These are phyloP conservation scores for Nautilus pompilius DNA, from an alignment of 1,140 invertebrate genomes.

Conservation along the genomic window DNA sequence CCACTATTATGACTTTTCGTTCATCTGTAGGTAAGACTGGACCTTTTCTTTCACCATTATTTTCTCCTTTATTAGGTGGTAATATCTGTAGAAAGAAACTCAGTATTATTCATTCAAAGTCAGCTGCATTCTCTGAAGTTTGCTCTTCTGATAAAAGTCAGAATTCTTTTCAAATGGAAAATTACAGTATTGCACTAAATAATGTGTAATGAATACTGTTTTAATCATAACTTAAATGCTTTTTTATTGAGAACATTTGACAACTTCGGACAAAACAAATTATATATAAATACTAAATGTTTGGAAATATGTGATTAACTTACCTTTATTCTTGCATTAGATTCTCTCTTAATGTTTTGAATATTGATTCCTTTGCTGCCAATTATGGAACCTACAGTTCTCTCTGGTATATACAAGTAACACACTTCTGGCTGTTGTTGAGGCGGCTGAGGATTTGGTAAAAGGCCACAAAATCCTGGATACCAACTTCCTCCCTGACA, in stretches of 20 bases:
- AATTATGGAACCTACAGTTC: conserved; percentile 94
- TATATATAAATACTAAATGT: background rate
- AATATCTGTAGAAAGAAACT: conserved; percentile 63
- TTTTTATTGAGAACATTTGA: too few relatives aligned
- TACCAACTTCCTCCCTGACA: conserved; percentile 47
- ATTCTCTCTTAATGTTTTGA: conserved; percentile 93
- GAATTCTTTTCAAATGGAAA: too few relatives aligned
- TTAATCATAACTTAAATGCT: too few relatives aligned
- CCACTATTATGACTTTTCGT: conserved; percentile 90
- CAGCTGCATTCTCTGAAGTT: too few relatives aligned
- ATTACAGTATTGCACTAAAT: too few relatives aligned
- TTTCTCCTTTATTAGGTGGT: conserved; percentile 53
- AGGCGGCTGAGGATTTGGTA: conserved; percentile 22
- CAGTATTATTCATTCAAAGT: too few relatives aligned
- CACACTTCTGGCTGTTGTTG: conserved; percentile 43
- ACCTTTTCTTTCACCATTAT: conserved; percentile 62
- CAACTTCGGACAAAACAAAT: too few relatives aligned
- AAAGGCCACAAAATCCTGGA: conserved; percentile 32
- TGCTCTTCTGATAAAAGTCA: too few relatives aligned
- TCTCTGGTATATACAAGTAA: conserved; percentile 86
- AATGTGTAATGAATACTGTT: too few relatives aligned
- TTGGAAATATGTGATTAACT: background rate
- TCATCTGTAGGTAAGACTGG: conserved; percentile 67
- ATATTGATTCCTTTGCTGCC: conserved; percentile 96
- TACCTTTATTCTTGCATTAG: conserved; percentile 78